phyloP scores from a whole-genome alignment of 2,113 vertebrate species.

The Apeltes quadracus region DNA sequence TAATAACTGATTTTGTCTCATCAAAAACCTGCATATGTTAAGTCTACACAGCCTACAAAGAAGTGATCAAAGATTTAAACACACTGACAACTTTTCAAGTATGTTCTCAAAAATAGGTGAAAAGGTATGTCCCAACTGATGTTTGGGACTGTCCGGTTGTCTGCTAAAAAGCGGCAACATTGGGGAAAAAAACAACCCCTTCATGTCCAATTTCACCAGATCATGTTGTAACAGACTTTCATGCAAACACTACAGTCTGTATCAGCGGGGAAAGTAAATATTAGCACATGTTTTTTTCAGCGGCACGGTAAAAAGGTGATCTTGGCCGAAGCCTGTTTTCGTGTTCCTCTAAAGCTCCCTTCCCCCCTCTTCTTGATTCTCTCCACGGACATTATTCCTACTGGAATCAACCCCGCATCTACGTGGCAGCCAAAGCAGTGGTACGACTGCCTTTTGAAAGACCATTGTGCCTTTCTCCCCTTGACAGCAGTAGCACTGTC shows the following conservation, averaged over 20 bases:
- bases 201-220: background rate
- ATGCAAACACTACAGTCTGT: slow-evolving; percentile 1
- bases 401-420: slow-evolving; percentile 47
- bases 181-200: background rate
- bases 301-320: background rate
- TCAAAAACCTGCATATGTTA: background rate
- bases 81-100: background rate
- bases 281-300: slow-evolving; percentile 11
- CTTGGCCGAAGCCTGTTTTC: slow-evolving; percentile 2
- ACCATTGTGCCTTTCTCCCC: slow-evolving; percentile 64
- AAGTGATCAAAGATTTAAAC: background rate
- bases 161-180: background rate
- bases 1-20: slow-evolving; percentile 47
- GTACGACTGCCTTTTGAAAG: slow-evolving; percentile 64
- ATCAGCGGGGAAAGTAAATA: slow-evolving; percentile 24
- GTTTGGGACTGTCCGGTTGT: background rate
- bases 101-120: background rate
- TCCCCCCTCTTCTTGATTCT: slow-evolving; percentile 33
- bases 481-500: slow-evolving; percentile 69
- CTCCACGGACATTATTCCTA: slow-evolving; percentile 49
- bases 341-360: slow-evolving; percentile 16
- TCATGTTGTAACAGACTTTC: background rate
- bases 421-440: slow-evolving; percentile 69
- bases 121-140: background rate
- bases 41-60: background rate